These are phyloP conservation scores for Chouioia cunea DNA, from an alignment of 2,888 invertebrate genomes.

Conservation along the genomic window DNA sequence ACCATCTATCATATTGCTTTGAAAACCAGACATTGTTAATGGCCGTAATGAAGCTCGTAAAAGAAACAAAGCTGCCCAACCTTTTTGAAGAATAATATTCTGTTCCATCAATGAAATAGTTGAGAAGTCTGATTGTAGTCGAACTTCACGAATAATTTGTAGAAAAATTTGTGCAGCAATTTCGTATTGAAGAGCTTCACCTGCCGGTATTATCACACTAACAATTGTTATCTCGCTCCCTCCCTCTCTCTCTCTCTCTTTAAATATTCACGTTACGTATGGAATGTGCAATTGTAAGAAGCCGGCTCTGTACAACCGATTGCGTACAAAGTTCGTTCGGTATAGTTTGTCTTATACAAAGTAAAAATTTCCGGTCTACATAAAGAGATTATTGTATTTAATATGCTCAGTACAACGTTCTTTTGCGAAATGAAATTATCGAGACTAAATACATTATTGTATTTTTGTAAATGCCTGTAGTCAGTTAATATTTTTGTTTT, in stretches of 20 bases:
- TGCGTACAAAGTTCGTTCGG: too few relatives aligned
- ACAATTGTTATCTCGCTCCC: too few relatives aligned
- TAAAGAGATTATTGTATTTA: conserved; percentile 16
- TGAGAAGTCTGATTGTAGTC: conserved; percentile 72
- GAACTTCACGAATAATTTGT: conserved; percentile 72
- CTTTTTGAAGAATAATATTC: conserved; percentile 71
- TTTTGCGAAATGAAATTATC: background rate
- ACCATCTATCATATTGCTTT: conserved; percentile 30
- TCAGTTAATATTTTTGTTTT: too few relatives aligned
- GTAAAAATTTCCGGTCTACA: too few relatives aligned
- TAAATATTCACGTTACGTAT: too few relatives aligned
- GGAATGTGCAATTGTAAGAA: too few relatives aligned
- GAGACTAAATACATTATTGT: background rate
- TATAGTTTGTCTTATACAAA: too few relatives aligned
- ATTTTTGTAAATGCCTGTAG: background rate
- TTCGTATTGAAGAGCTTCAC: conserved; percentile 69
- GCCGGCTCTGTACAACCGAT: too few relatives aligned
- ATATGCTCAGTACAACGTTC: background rate
- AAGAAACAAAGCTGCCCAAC: conserved; percentile 75
- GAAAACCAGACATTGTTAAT: conserved; percentile 64
- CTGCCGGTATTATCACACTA: conserved; percentile 24
- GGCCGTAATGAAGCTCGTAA: conserved; percentile 74
- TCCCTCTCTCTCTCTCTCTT: too few relatives aligned
- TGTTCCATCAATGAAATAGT: conserved; percentile 70
- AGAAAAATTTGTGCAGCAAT: conserved; percentile 74